These are phyloP conservation scores for Lepidonotus clava DNA, from an alignment of 2,888 invertebrate genomes.

Conservation along the genomic window DNA sequence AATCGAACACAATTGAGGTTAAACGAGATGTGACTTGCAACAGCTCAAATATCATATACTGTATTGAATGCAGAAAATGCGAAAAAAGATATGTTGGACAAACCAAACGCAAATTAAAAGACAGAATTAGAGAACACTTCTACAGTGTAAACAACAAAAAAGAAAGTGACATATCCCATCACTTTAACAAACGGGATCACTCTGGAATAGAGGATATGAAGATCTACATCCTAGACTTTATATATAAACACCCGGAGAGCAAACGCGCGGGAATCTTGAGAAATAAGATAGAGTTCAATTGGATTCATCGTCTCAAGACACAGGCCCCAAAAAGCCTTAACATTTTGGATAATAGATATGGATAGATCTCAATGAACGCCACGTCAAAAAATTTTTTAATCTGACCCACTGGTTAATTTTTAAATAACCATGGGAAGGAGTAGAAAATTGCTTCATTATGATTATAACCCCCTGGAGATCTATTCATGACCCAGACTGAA, in stretches of 20 bases:
- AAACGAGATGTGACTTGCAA: neutral
- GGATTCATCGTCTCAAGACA: neutral
- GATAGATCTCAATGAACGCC: neutral
- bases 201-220: neutral
- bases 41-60: neutral
- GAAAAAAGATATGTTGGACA: neutral
- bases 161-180: neutral
- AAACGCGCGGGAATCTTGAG: neutral
- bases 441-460: too few species aligned
- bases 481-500: too few species aligned
- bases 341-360: conserved; percentile 16
- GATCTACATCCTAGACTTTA: conserved; percentile 3
- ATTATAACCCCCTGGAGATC: too few species aligned
- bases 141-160: neutral
- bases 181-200: neutral
- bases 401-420: too few species aligned
- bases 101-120: neutral
- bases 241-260: neutral
- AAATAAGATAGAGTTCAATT: neutral
- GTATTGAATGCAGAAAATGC: neutral
- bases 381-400: neutral
- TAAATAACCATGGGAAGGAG: too few species aligned
- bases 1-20: neutral
- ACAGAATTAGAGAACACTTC: neutral
- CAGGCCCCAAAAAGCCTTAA: neutral